Base-by-base conservation (phyloP, 2,888 invertebrate genomes). In the Ichneumoninae sp. region DNA sequence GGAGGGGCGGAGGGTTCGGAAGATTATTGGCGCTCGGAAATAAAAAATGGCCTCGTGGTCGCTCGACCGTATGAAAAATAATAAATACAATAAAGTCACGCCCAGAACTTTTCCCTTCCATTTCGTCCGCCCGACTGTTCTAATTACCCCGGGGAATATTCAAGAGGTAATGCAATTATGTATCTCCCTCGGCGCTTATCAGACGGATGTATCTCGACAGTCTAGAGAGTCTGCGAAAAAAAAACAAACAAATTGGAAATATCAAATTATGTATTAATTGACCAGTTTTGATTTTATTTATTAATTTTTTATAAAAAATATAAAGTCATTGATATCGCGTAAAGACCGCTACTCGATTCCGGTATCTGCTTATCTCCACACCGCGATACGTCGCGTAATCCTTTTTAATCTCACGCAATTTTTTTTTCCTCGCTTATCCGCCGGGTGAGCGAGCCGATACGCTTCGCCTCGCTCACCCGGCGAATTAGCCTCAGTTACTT, bases 401-500 rank as follows among this genome's bases (percentile, higher is more conserved):
- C 76, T 30, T 68, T 57, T 57, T 77, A 30, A 77, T 68, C 68
- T 54, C 54, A n/a, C 50, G 40, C 4, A 36, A 36, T 57, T 76
- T 40, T 50, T 68, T 68, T 52, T 16, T 13, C 30, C 30, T 5
- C 26, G 54, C 54, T 76, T 68, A 77, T 77, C 76, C 40, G 30
- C 6, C 36, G 3, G 66, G 1, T 13, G 26, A 26, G 16, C 40
- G 10, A 33, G 40, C 6, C n/a, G 26, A 77, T 22, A 54, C 76
- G 26, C 54, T 40, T 68, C 33, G 26, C 54, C 22, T 68, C 33
- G 26, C 10, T 26, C 19, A 26, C 13, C 5, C n/a, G 30, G 26
- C 30, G 26, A 16, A 44, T 40, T n/a, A 50, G 65, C 16, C 36
- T 33, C 10, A 22, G 30, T 47, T 8, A 22, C 22, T 71, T 40